Evolutionary conservation across 1,140 invertebrate species (phyloP), one percentile per base, ranked within the genome.

Genomic region (Drosophila navojoa): DNA sequence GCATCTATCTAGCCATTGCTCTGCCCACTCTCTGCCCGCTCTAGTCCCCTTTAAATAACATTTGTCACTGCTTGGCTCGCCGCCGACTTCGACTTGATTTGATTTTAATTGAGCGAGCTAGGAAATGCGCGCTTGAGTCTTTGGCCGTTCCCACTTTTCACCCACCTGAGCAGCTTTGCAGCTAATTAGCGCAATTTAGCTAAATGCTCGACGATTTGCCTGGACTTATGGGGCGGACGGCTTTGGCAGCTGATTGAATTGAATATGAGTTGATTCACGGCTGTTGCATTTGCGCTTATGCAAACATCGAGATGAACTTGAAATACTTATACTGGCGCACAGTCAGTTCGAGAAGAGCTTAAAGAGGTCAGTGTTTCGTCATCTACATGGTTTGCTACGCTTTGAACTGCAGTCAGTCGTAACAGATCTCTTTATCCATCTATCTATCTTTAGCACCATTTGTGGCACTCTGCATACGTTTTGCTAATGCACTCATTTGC

Each of bases 401-500:
- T n/a, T 32, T 35, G 44, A 45, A 45, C 22, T 25, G 35, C 11
- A 6, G 32, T 6, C 7, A 42, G n/a, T 32, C 10, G 19, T 47
- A 2, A 22, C 6, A 40, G 29, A 52, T 15, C 15, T 19, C 16
- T 60, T 5, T 32, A 54, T 45, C 11, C 54, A 32, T 50, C 66
- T 60, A 22, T 50, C 66, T 60, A 72, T 72, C 63, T 72, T 60
- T 72, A 68, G 63, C 55, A 44, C 32, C 62, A 35, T 59, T 71
- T 59, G 69, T 29, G 47, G 53, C 69, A 67, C 25, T 40, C 64
- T 19, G 38, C 47, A 58, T 25, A 27, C 50, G 64, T 57, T 66
- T 35, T 67, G 71, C 66, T 76, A 76, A 79, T 76, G 77, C 60
- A 66, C 77, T 80, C 67, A 81, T 80, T 80, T 80, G 77, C 73